These are phyloP conservation scores for Pangasius larnaudii DNA, from an alignment of 2,797 vertebrate genomes.

Conservation along the genomic window DNA sequence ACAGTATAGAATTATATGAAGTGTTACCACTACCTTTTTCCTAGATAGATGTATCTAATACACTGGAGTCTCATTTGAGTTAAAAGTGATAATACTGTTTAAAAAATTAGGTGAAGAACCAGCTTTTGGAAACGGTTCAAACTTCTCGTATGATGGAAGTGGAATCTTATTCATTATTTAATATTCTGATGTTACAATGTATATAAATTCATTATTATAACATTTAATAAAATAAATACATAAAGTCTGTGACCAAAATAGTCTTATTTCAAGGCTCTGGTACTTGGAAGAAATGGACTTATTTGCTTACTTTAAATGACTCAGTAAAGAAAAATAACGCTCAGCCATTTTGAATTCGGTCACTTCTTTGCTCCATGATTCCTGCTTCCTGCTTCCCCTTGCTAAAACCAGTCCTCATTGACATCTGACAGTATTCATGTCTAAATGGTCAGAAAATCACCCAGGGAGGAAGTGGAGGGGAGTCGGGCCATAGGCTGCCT, in stretches of 20 bases:
- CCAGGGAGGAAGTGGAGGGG: conserved; percentile 49
- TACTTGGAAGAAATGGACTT: neutral
- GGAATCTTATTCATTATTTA: neutral
- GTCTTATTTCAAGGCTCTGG: neutral
- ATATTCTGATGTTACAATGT: neutral
- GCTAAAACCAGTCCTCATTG: conserved; percentile 24
- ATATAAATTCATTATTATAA: neutral
- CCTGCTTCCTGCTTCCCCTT: conserved; percentile 3
- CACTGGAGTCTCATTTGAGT: neutral
- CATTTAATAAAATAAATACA: neutral
- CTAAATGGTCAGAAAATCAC: conserved; percentile 52
- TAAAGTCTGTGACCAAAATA: neutral
- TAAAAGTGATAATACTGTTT: neutral
- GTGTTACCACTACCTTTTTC: neutral
- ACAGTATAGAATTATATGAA: neutral
- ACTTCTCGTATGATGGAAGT: neutral
- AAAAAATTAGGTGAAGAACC: neutral
- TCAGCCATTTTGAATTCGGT: neutral
- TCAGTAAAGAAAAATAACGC: neutral
- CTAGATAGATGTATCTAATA: neutral
- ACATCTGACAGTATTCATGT: conserved; percentile 52
- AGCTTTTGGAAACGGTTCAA: neutral
- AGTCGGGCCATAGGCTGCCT: conserved; percentile 50
- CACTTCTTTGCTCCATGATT: conserved; percentile 18
- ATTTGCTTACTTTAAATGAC: neutral